Evolutionary conservation across 2,888 invertebrate genomes (phyloP).

Genomic region (Aspidapion aeneum): DNA sequence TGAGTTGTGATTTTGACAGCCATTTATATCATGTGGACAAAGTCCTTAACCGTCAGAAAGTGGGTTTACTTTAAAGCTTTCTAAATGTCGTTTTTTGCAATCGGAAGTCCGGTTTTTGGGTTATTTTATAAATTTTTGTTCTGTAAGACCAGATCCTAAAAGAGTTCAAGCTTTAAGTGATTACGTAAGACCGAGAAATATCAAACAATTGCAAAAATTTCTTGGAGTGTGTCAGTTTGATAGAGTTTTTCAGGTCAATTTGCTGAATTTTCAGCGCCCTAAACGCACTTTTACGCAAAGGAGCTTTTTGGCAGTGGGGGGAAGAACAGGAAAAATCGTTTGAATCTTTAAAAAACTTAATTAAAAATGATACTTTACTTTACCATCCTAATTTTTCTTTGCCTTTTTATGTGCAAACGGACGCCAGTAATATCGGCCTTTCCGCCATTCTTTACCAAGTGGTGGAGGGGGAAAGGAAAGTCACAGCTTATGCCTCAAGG

Average conservation of each 20-base stretch:
- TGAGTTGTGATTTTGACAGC: conserved; percentile 20
- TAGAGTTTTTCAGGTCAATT: conserved; percentile 9
- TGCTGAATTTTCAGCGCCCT: background rate
- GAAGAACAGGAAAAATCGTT: conserved; percentile 5
- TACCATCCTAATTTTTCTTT: conserved; percentile 10
- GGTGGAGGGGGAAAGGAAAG: background rate
- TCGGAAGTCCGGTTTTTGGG: conserved; percentile 25
- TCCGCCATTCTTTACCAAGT: background rate
- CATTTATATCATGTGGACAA: conserved; percentile 21
- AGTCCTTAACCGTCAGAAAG: conserved; percentile 20
- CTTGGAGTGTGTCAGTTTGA: conserved; percentile 22
- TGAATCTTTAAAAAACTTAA: background rate
- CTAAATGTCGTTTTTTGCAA: conserved; percentile 28
- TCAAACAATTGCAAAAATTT: conserved; percentile 20
- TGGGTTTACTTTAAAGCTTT: conserved; percentile 25
- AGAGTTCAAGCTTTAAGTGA: conserved; percentile 20
- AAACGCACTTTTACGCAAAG: conserved; percentile 5
- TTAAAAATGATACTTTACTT: background rate
- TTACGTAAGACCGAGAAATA: conserved; percentile 8
- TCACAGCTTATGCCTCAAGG: conserved; percentile 1
- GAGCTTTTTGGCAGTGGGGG: conserved; percentile 7
- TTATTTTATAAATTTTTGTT: conserved; percentile 24
- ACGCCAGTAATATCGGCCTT: conserved; percentile 12
- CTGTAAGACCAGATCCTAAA: conserved; percentile 24
- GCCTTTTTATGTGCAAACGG: conserved; percentile 11